Conservation (phyloP, 2,888 invertebrate species). For the Agriotes lineatus region DNA sequence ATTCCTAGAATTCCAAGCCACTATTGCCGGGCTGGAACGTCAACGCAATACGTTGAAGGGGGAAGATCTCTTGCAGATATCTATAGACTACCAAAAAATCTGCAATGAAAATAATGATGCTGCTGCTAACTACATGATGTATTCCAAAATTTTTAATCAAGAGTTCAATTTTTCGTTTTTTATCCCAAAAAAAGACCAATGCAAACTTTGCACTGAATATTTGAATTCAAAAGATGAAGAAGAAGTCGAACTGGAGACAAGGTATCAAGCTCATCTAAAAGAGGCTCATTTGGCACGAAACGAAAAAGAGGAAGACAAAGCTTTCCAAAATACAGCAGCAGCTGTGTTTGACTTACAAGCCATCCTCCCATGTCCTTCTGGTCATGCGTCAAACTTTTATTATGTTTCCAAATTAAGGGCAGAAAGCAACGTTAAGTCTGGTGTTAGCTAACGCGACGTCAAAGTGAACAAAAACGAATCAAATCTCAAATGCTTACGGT, state of each 20-base stretch:
- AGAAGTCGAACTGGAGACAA: too few relatives aligned
- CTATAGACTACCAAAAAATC: conserved; percentile 49
- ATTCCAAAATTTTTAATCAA: conserved; percentile 43
- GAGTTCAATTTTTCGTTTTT: conserved; percentile 47
- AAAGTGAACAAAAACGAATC: too few relatives aligned
- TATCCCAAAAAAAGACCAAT: conserved; percentile 42
- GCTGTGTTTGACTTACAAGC: conserved; percentile 40
- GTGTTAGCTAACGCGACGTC: too few relatives aligned
- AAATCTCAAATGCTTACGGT: too few relatives aligned
- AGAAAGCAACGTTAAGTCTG: too few relatives aligned
- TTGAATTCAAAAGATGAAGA: too few relatives aligned
- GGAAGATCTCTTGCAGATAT: conserved; percentile 49
- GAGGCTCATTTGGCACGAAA: too few relatives aligned
- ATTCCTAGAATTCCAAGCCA: conserved; percentile 54
- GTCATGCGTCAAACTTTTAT: background rate
- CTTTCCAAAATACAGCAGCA: conserved; percentile 12
- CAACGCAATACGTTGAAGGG: conserved; percentile 53
- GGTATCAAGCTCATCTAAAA: too few relatives aligned
- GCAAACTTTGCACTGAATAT: too few relatives aligned
- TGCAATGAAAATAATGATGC: conserved; percentile 41
- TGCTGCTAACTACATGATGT: conserved; percentile 28
- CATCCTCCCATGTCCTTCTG: conserved; percentile 30
- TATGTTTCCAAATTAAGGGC: conserved; percentile 2
- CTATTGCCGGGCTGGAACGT: conserved; percentile 48
- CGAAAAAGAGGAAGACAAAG: conserved; percentile 33